Evolutionary conservation across 2,888 invertebrate species (phyloP), one percentile per base, ranked within the genome.

Genomic region (Arctia plantaginis): DNA sequence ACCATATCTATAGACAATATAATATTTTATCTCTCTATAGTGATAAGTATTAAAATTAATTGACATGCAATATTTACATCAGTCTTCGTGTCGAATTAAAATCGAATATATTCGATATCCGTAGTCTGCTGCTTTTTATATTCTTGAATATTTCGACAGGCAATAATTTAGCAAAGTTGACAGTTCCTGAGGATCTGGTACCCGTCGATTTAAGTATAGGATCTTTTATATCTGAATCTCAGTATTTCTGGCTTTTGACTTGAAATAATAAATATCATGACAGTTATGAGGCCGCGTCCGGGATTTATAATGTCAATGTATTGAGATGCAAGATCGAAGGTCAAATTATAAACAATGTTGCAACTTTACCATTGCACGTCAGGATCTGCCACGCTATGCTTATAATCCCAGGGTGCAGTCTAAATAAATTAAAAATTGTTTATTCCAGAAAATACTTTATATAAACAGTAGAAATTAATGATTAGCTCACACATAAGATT

Each of bases 1-100:
- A 86, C 55, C 72, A 75, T 83, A 86, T 80, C 80, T 85, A 85
- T 87, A 86, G 78, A 76, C 75, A 76, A 77, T 85, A 86, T 70
- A 82, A 76, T 77, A 74, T 80, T 78, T 80, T 85, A 82, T 81
- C 83, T 85, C 84, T 88, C 84, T 86, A 76, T 84, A 86, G 79
- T 80, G 71, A 77, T 88, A 87, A 85, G 85, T 71, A 69, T 44
- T 76, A 47, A 73, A 66, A 73, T 66, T 71, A 33, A 68, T 69
- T 44, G 73, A 79, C 80, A 85, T 78, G 83, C 85, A 81, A 82
- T 84, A 86, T 84, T 82, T 75, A 79, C 69, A 30, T 70, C 62
- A 70, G 23, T 67, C 77, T 74, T n/a, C n/a, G n/a, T n/a, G n/a
- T n/a, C n/a, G n/a, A n/a, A n/a, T n/a, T n/a, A n/a, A n/a, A n/a